Evolutionary conservation across 2,113 vertebrate species (phyloP), one percentile per base, ranked within the genome.

Genomic region (Talpa occidentalis): DNA sequence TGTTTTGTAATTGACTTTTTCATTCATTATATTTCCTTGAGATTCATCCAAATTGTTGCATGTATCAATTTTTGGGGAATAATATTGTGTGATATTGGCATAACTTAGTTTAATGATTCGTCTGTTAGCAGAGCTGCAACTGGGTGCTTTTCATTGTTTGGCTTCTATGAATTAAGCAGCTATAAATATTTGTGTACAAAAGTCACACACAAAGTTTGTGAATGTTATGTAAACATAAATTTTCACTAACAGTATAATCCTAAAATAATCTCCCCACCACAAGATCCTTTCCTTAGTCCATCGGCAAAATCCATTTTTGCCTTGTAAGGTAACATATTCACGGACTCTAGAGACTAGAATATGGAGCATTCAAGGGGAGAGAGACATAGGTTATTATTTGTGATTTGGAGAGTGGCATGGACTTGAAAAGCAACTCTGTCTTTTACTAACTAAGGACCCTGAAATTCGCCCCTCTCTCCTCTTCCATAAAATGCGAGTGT

Each of bases 381-480:
- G 52, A 89, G 7, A n/a, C 28, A 64, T 1, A 82, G 47, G 40
- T 74, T 84, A 54, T 70, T 74, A 49, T 80, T 91, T 79, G 59
- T 28, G 37, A 62, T 56, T 80, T 49, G 7, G 66, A 89, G 52
- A 80, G 22, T 42, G 59, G 74, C 37, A 19, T 42, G 60, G 28
- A 49, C 56, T 94, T 91, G 49, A 88, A 90, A 93, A 84, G 24
- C 19, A 88, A 10, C 35, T 90, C 42, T 70, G 76, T 82, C 26
- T 88, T 90, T 74, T 88, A 17, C 16, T 79, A 40, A 26, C 14
- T 30, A n/a, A 74, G 54, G 16, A 70, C 5, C 32, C 44, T 79
- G 60, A 80, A 88, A 80, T 88, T 40, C 74, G 12, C n/a, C 79
- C 22, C 14, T 70, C 6, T 76, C 76, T 74, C 10, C 9, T 78